Conservation (phyloP, 2,113 vertebrate genomes). For the Protomyctophum bolini region DNA sequence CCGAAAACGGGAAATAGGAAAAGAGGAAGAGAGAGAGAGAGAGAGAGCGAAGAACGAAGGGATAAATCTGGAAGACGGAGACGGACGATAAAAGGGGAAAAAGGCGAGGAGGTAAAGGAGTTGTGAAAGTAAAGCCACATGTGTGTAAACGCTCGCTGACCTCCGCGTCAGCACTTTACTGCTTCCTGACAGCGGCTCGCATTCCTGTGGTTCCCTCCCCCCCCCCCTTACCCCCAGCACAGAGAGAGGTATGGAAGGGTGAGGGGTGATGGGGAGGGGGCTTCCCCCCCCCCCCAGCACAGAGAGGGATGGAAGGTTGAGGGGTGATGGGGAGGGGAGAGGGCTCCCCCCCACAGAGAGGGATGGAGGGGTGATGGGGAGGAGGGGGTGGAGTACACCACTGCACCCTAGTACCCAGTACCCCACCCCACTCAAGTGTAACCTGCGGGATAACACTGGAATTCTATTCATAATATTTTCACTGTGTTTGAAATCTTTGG, state of each 20-base stretch:
- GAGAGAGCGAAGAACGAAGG: background rate
- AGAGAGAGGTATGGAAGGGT: conserved; percentile 9
- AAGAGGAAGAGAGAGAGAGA: conserved; percentile 14
- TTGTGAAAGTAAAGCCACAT: conserved; percentile 77
- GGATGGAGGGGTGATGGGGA: too few relatives aligned
- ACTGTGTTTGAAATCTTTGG: conserved; percentile 47
- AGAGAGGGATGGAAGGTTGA: too few relatives aligned
- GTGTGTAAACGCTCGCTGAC: conserved; percentile 74
- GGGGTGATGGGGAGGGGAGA: too few relatives aligned
- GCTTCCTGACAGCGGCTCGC: conserved; percentile 70
- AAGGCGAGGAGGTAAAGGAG: conserved; percentile 46
- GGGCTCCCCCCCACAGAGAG: conserved; percentile 19
- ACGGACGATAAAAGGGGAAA: conserved; percentile 31
- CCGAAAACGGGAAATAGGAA: too few relatives aligned
- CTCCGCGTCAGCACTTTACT: conserved; percentile 77
- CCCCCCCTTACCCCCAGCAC: conserved; percentile 22
- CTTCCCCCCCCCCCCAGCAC: conserved; percentile 21
- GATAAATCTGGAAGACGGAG: conserved; percentile 5
- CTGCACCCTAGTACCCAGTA: too few relatives aligned
- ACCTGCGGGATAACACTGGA: conserved; percentile 43
- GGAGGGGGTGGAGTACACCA: too few relatives aligned
- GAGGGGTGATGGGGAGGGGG: conserved; percentile 4
- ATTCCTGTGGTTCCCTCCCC: conserved; percentile 68
- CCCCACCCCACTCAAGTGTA: conserved; percentile 9
- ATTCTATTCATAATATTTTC: conserved; percentile 75